Conservation (phyloP, 2,888 invertebrate genomes). For the Tethea ocularis region DNA sequence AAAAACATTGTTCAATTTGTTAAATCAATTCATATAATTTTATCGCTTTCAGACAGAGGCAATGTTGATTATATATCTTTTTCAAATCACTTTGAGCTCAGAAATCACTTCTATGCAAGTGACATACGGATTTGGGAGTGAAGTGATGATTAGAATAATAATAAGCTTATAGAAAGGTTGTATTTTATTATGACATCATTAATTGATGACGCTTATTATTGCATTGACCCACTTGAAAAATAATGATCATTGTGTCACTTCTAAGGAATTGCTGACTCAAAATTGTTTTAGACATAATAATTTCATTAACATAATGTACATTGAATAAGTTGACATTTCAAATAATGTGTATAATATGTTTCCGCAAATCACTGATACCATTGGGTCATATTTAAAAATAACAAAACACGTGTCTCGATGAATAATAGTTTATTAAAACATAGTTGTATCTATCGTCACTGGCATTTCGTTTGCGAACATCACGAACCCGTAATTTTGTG, state of each 20-base stretch:
- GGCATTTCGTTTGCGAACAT: not conserved
- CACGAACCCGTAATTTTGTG: not conserved
- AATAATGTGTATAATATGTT: slow-evolving; percentile 5
- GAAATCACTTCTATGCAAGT: not conserved
- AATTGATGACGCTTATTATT: not conserved
- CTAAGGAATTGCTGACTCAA: not conserved
- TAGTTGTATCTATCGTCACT: slow-evolving; percentile 4
- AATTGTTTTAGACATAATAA: not conserved
- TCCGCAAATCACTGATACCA: slow-evolving; percentile 15
- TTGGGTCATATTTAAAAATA: slow-evolving; percentile 23
- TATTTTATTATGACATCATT: not conserved
- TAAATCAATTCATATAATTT: not conserved
- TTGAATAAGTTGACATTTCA: not conserved
- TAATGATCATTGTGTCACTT: not conserved
- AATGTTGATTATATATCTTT: not conserved
- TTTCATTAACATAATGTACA: not conserved
- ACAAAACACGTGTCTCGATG: slow-evolving; percentile 30
- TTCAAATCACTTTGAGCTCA: not conserved
- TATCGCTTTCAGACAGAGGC: not conserved
- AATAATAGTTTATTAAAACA: slow-evolving; percentile 33
- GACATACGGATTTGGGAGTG: not conserved
- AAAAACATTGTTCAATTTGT: not conserved
- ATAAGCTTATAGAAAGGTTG: not conserved
- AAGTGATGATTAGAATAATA: not conserved
- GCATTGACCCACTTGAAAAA: not conserved